Percentiles rank a stretch among this genome's conserved stretches.
These are phyloP conservation scores for Calvadosia cruxmelitensis DNA, from an alignment of 30 jellyfish, hydroid and myxozoan species.

Conservation along the genomic window DNA sequence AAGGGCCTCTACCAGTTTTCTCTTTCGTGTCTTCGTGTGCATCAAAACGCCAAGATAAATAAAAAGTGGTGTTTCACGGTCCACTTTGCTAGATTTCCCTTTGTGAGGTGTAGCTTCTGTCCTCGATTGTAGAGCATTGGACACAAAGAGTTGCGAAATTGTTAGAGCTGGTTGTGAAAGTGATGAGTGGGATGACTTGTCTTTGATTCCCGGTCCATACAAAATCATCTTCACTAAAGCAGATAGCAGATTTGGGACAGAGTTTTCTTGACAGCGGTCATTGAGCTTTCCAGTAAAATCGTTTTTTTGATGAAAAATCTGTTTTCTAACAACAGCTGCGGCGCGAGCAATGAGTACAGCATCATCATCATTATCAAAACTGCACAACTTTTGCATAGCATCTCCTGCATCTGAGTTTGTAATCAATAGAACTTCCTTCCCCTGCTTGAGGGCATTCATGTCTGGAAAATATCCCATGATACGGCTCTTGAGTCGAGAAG, in stretches of 20 bases:
- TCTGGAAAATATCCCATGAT: constrained; percentile 6
- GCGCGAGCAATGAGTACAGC: neutral
- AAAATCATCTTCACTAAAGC: neutral
- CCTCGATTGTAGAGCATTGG: neutral
- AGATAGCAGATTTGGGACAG: neutral
- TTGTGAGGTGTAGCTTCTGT: too few species aligned
- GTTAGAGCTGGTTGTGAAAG: neutral
- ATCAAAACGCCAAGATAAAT: constrained; percentile 16
- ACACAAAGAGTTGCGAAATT: neutral
- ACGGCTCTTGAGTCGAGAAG: constrained; percentile 25
- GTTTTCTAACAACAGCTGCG: neutral
- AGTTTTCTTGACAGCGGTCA: neutral
- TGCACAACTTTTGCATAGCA: neutral
- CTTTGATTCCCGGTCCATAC: neutral
- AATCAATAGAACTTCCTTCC: constrained; percentile 1
- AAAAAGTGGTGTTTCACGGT: neutral
- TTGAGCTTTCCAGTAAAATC: neutral
- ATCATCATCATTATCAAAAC: neutral
- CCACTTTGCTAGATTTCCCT: neutral
- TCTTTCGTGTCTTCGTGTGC: constrained; percentile 24
- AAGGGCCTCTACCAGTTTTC: constrained; percentile 13
- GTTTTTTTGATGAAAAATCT: neutral
- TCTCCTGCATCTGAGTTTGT: constrained; percentile 12
- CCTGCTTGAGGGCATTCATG: constrained; percentile 8
- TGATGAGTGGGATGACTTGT: neutral